These are phyloP conservation scores for Cheilosia vulpina DNA, from an alignment of 2,888 invertebrate genomes.

Conservation along the genomic window DNA sequence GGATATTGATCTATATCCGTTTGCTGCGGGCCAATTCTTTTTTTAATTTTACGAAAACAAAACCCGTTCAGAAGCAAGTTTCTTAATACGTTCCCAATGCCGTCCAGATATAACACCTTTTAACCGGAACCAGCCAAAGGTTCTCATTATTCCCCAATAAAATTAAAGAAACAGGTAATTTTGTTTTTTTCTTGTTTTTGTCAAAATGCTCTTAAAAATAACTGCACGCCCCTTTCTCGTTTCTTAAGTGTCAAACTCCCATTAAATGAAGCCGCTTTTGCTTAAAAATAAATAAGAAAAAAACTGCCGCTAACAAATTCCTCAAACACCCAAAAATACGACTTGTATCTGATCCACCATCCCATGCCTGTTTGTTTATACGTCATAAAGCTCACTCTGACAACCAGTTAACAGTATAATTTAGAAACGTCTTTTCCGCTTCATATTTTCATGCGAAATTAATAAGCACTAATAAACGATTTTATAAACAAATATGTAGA, in stretches of 20 bases:
- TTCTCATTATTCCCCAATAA: neutral
- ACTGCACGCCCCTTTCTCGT: neutral
- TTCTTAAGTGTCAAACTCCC: neutral
- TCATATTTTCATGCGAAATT: neutral
- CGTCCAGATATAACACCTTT: too few relatives aligned
- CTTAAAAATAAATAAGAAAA: neutral
- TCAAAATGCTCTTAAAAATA: neutral
- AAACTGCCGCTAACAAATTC: neutral
- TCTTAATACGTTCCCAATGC: too few relatives aligned
- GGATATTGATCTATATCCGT: too few relatives aligned
- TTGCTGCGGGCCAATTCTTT: too few relatives aligned
- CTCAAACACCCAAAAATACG: neutral
- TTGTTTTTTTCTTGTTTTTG: neutral
- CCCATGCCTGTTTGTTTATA: neutral
- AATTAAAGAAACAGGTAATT: neutral
- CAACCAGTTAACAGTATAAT: conserved; percentile 7
- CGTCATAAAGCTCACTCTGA: neutral
- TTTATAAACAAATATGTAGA: neutral
- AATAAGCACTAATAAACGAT: neutral
- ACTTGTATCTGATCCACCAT: neutral
- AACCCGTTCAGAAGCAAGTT: too few relatives aligned
- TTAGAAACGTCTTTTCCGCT: neutral
- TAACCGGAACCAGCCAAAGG: neutral
- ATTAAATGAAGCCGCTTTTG: neutral
- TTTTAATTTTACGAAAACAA: too few relatives aligned